These are phyloP conservation scores for Melanchra persicariae DNA, from an alignment of 2,888 invertebrate species.

Conservation along the genomic window DNA sequence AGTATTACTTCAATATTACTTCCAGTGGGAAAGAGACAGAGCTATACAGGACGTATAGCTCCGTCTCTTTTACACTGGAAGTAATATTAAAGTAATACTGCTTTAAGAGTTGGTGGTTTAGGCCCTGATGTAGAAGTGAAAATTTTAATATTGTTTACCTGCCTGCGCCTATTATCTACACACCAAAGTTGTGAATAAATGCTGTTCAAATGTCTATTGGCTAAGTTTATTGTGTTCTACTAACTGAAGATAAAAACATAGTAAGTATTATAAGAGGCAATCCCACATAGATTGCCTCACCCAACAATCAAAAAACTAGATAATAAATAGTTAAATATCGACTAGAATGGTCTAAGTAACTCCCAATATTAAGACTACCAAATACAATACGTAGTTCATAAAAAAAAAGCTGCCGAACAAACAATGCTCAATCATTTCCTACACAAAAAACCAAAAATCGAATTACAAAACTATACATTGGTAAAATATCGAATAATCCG, in stretches of 20 bases:
- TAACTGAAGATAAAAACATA: too few species aligned
- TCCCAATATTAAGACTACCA: background rate
- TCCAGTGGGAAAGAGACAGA: too few species aligned
- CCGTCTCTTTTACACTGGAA: too few species aligned
- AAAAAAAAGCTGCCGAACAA: background rate
- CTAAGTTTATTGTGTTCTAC: too few species aligned
- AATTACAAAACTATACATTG: conserved; percentile 61
- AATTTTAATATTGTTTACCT: background rate
- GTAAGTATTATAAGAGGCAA: background rate
- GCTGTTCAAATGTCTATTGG: too few species aligned
- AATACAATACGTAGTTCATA: background rate
- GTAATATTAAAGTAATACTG: too few species aligned
- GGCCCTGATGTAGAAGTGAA: too few species aligned
- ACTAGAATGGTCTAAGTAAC: background rate
- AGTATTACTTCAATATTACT: too few species aligned
- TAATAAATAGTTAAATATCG: background rate
- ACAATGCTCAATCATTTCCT: conserved; percentile 21
- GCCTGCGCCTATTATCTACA: background rate
- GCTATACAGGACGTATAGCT: too few species aligned
- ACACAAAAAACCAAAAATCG: conserved; percentile 52
- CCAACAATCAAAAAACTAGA: background rate
- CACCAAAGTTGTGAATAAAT: background rate
- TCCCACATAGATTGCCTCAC: too few species aligned
- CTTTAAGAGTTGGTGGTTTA: too few species aligned
- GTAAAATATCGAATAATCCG: conserved; percentile 63